Evolutionary conservation across 2,113 vertebrate genomes (phyloP).

Genomic region (Cyphomyrus plagiostoma): DNA sequence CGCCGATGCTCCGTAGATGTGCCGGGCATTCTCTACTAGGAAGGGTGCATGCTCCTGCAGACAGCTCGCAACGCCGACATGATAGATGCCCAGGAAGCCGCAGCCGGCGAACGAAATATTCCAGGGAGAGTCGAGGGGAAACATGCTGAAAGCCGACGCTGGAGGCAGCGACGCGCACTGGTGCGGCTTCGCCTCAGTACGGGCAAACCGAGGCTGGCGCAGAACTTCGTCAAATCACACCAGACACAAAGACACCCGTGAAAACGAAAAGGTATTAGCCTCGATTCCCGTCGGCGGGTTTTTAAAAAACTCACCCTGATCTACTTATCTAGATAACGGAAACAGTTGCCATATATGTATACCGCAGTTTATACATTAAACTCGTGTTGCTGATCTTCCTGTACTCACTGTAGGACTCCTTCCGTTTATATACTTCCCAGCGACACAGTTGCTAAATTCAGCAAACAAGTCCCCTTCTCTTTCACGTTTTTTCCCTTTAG

Average conservation of each 20-base stretch:
- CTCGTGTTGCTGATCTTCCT: not conserved
- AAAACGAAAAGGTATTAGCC: not conserved
- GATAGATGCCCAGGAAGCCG: slow-evolving; percentile 92
- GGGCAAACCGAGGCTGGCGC: not conserved
- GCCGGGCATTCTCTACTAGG: slow-evolving; percentile 78
- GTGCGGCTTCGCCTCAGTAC: not conserved
- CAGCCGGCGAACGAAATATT: slow-evolving; percentile 96
- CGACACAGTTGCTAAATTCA: not conserved
- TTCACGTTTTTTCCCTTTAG: not conserved
- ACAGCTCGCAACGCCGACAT: slow-evolving; percentile 90
- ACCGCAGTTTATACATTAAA: not conserved
- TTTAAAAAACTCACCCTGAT: not conserved
- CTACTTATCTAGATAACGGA: not conserved
- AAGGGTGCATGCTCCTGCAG: slow-evolving; percentile 84
- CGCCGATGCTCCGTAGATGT: slow-evolving; percentile 89
- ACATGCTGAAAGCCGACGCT: slow-evolving; percentile 63
- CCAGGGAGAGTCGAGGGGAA: slow-evolving; percentile 79
- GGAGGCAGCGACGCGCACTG: not conserved
- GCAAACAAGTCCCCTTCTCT: not conserved
- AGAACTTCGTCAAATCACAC: not conserved
- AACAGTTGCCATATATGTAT: not conserved
- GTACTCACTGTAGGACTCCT: not conserved
- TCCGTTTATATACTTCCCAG: not conserved
- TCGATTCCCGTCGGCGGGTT: not conserved
- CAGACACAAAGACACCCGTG: not conserved